Evolutionary conservation across 2,888 invertebrate species (phyloP).

Genomic region (Sarcophaga caerulescens): DNA sequence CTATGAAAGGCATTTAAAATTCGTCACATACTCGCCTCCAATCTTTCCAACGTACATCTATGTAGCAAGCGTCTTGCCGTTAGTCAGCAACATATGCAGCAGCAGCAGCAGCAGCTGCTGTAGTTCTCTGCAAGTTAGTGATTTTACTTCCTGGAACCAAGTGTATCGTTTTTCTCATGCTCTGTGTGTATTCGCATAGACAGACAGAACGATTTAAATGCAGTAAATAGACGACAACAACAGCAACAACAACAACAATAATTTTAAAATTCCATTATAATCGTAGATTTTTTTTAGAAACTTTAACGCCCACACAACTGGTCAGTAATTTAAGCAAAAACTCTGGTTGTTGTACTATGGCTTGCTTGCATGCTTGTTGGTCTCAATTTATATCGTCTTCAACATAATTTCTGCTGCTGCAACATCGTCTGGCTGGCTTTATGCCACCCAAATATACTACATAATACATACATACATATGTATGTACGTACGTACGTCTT

Average conservation of each 20-base stretch:
- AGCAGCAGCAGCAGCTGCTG: neutral
- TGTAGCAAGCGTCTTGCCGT: neutral
- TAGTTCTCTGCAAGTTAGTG: constrained; percentile 1
- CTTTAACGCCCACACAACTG: constrained; percentile 50
- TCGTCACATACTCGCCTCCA: no score
- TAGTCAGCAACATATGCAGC: constrained; percentile 2
- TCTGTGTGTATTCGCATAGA: neutral
- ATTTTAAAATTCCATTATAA: neutral
- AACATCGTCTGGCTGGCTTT: constrained; percentile 27
- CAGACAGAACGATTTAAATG: neutral
- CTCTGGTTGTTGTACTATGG: no score
- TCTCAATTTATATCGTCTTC: constrained; percentile 46
- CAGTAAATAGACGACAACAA: neutral
- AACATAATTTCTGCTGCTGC: constrained; percentile 38
- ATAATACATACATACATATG: neutral
- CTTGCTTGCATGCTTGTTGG: constrained; percentile 25
- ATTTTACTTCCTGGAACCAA: constrained; percentile 53
- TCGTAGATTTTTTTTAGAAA: constrained; percentile 44
- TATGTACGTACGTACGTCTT: no score
- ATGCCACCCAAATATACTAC: constrained; percentile 49
- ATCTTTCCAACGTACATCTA: no score
- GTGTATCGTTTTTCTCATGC: constrained; percentile 43
- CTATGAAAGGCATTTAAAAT: no score
- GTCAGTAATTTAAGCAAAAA: constrained; percentile 25
- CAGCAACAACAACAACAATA: neutral